Evolutionary conservation across 2,113 vertebrate species (phyloP), one percentile per base, ranked within the genome.

Genomic region (Psettodes erumei): DNA sequence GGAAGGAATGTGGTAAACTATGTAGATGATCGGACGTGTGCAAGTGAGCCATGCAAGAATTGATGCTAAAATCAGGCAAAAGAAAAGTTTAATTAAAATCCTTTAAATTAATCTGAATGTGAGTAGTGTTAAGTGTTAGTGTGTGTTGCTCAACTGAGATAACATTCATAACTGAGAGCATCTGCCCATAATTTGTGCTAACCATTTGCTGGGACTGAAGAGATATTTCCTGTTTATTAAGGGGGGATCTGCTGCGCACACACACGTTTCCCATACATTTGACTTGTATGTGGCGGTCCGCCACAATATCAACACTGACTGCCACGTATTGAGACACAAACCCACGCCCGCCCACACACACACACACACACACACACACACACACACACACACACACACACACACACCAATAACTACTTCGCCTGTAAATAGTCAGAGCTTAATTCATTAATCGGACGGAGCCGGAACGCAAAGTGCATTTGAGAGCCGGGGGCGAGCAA

Each of bases 1-100:
- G 75, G 83, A 64, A 86, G 71, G 86, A 87, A 91, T 88, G 87
- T 85, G 77, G 79, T 88, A 81, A 89, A 84, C 27, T 73, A 83
- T 69, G 50, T 55, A 25, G 27, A 70, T 15, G 77, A 72, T 19
- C 13, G 40, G 56, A 79, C 2, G 25, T 65, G 56, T 43, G 55
- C 56, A 71, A 67, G 61, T 4, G 33, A 73, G 71, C 38, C 21
- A 32, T 12, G 9, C 11, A 42, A 65, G 62, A 43, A 32, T 61
- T 43, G 6, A 63, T 28, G 27, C 19, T 40, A 27, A 66, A 58
- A 42, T 60, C n/a, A 37, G n/a, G 21, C 4, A 23, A 51, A 32
- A 60, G 47, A 35, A 62, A n/a, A 50, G 13, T 3, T n/a, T 10
- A 61, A 53, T 56, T 54, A 13, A 28, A 67, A 45, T 66, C 23